Evolutionary conservation across 2,797 vertebrate species (phyloP).

Genomic region (Galagoides demidoff): DNA sequence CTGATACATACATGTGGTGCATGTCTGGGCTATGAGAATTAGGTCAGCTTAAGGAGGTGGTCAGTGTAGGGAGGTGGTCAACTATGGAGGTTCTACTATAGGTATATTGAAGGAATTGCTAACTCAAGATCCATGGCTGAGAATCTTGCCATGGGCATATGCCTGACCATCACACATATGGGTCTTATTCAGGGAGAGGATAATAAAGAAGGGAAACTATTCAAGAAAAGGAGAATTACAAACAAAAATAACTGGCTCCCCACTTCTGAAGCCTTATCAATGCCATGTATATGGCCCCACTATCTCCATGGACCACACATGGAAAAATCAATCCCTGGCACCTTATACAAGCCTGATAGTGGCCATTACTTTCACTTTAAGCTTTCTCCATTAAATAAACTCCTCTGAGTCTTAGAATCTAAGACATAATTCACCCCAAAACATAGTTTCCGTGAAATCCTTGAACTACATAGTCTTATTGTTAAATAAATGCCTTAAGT

Average conservation of each 20-base stretch:
- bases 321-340: conserved; percentile 36
- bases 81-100: background rate
- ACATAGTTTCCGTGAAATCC: conserved; percentile 32
- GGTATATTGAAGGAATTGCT: background rate
- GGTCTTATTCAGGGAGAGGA: background rate
- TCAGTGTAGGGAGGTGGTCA: too few relatives aligned
- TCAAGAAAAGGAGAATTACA: background rate
- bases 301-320: background rate
- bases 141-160: background rate
- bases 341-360: background rate
- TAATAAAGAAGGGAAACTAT: background rate
- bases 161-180: background rate
- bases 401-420: conserved; percentile 4
- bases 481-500: conserved; percentile 1
- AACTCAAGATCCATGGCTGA: background rate
- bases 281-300: background rate
- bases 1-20: too few relatives aligned
- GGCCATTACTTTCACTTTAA: background rate
- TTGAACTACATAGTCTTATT: conserved; percentile 28
- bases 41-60: too few relatives aligned
- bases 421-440: conserved; percentile 1
- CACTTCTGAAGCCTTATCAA: background rate
- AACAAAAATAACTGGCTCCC: background rate
- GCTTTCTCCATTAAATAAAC: background rate
- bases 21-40: too few relatives aligned